Base-by-base conservation (phyloP, 2,888 invertebrate species). In the Nemotelus pantherinus region DNA sequence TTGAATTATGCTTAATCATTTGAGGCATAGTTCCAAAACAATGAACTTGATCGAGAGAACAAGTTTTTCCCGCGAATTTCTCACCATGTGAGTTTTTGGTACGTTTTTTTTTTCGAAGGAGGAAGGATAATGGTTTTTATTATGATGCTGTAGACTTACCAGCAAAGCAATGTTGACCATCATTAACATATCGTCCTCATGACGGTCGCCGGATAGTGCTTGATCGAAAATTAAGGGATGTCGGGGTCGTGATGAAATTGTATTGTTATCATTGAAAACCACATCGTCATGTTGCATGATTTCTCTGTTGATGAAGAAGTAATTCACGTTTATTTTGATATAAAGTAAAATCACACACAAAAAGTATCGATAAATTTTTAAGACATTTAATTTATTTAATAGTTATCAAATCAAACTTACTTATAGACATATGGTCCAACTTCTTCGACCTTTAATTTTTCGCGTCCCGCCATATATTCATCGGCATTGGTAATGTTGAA, bases 401-500 rank as follows among this genome's bases (percentile, higher is more conserved):
- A 70, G 78, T 76, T 55, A 50, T 6, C 10, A 4, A 41, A 48
- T 39, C 6, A 53, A 68, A 88, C 90, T 89, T 88, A 97, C 97
- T 91, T 93, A 88, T 97, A 97, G 0, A 95, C 94, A 84, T 94
- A 96, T 0, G 96, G 96, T 0, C 96, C 96, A 7, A 95, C 90
- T 88, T 96, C 92, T 81, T 93, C 88, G 2, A 96, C 89, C 74
- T 89, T 90, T 43, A 96, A 85, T 83, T 93, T 94, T 55, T 89
- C 89, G 3, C 90, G 92, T 0, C 95, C 94, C 0, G 90, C 88
- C 85, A 95, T 87, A 85, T 92, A 95, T 3, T 91, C 94, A 3
- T 94, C 93, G 9, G 90, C 90, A 83, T 96, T 96, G 6, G 96
- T 96, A 2, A 95, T 89, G 84, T 96, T 96, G 87, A 94, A 96